Base-by-base conservation (phyloP, 1,140 invertebrate genomes). In the Drosophila bocki region DNA sequence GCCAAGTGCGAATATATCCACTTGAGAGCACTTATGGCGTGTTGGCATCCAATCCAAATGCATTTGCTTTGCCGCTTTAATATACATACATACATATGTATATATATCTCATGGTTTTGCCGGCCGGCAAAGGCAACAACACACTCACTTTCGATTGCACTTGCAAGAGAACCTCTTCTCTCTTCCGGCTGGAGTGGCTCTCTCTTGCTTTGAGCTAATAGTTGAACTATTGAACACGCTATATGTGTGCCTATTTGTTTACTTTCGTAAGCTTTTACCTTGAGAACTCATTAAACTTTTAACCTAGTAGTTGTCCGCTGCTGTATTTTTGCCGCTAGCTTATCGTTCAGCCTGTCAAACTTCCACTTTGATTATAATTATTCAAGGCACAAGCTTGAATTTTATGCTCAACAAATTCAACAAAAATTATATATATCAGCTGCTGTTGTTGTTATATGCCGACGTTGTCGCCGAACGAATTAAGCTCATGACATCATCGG, bases 201-300 rank as follows among this genome's bases (percentile, higher is more conserved):
- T 37, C 57, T 37, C 2, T 51, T 15, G 39, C 13, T 26, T 42
- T 57, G 7, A 33, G 22, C 35, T 32, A 22, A 42, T 62, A 42
- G 41, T 69, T 45, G 51, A 70, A 56, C 61, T 72, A 64, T 17
- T 54, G 56, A 70, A 41, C 64, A 61, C 53, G 35, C 54, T 44
- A 47, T 44, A 47, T 48, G 61, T 48, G 61, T 26, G 11, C 50
- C 56, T 59, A 74, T 79, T 87, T 87, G 84, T 84, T 87, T 88
- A 87, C 84, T 88, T 84, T 84, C 68, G 33, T 77, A 62, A 83
- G 64, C 53, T 78, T 56, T 87, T 83, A 83, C 84, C 85, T 88
- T 88, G 84, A 50, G 39, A 53, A 71, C 65, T 78, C 65, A 90
- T 90, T 88, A 87, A 88, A 88, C 84, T 88, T 74, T 88, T 84